Evolutionary conservation across 2,797 vertebrate species (phyloP).

Genomic region (Sylvilagus floridanus): DNA sequence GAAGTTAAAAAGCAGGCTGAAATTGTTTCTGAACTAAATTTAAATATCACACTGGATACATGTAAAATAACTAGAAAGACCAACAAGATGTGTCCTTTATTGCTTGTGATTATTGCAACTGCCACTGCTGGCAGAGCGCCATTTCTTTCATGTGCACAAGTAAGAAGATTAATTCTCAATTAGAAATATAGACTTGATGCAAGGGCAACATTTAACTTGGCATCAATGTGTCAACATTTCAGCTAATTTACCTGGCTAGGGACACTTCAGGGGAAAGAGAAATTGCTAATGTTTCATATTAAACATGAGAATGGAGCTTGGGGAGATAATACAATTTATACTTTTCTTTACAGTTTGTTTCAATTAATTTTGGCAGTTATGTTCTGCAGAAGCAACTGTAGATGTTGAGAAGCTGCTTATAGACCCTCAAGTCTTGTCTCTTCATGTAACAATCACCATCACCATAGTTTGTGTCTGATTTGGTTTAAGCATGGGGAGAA

Average conservation of each 20-base stretch:
- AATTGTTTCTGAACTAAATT: not conserved
- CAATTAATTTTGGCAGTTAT: conserved; percentile 77
- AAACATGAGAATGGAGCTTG: not conserved
- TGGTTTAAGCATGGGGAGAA: conserved; percentile 71
- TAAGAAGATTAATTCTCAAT: conserved; percentile 78
- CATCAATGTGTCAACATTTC: conserved; percentile 67
- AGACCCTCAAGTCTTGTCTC: conserved; percentile 72
- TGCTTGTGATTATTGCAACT: not conserved
- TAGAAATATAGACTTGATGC: conserved; percentile 76
- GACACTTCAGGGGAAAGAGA: not conserved
- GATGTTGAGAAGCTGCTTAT: conserved; percentile 67
- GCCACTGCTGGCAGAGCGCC: conserved; percentile 41
- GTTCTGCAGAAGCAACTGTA: conserved; percentile 66
- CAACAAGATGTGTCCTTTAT: not conserved
- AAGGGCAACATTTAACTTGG: conserved; percentile 77
- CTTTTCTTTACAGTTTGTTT: conserved; percentile 72
- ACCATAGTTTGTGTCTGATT: conserved; percentile 45
- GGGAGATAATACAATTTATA: not conserved
- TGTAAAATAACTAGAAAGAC: not conserved
- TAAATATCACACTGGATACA: too few relatives aligned
- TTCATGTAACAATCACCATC: conserved; percentile 63
- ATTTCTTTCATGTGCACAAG: conserved; percentile 67
- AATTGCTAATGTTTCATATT: not conserved
- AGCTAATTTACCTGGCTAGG: not conserved
- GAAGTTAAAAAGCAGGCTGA: not conserved